Base-by-base conservation (phyloP, 2,888 invertebrate genomes). In the Zootermopsis nevadensis region DNA sequence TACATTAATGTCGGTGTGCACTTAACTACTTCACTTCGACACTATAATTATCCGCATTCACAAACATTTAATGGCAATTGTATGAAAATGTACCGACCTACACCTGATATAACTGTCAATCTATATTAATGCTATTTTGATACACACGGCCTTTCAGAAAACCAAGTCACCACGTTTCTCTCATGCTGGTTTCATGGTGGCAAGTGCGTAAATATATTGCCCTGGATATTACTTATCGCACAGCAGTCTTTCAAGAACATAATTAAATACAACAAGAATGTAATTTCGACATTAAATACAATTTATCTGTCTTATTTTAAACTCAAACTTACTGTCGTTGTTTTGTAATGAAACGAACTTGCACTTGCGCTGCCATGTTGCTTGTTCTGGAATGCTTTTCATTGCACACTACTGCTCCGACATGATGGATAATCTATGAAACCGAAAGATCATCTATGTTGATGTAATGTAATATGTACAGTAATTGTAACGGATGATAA, bases 321-420 rank as follows among this genome's bases (percentile, higher is more conserved):
- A 22, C 4, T 19, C 27, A 55, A 84, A 92, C 94, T 92, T 90
- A 96, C 96, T 93, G 92, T 88, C 93, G 92, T 88, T 96, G 96
- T 90, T 95, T 96, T 24, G 96, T 96, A 85, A 94, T 90, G 86
- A 96, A 93, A 87, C 94, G 93, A 84, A 96, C 94, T 92, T 96
- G 95, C 83, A 96, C 89, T 88, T 96, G 79, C 30, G 19, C 69
- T 1, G 69, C 69, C 69, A 69, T 69, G 33, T 69, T 67, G 6
- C 27, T 67, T 60, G 60, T 8, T 27, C 19, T 60, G 1, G 6
- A 27, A 27, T 27, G 27, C 15, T 60, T 60, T 27, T n/a, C 60
- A 60, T 60, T 60, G 60, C n/a, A 60, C 15, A 0, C 27, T 27
- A 27, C 4, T 60, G n/a, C n/a, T n/a, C n/a, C n/a, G n/a, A n/a